Evolutionary conservation across 1,140 invertebrate species (phyloP).

Genomic region (Lordiphosa mommai): DNA sequence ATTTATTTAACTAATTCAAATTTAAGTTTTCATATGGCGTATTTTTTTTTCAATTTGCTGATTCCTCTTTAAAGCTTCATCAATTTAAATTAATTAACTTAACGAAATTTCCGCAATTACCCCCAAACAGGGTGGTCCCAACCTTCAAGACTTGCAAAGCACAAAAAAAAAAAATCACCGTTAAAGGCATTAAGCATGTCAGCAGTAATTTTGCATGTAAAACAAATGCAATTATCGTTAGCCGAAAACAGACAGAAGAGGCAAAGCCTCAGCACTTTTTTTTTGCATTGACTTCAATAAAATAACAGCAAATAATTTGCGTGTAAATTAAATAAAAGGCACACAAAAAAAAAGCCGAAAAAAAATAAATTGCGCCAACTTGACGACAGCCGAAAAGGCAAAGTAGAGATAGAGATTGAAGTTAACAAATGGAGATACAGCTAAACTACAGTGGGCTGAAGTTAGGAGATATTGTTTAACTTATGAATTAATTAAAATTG

Average conservation of each 20-base stretch:
- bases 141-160: conserved; percentile 42
- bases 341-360: conserved; percentile 36
- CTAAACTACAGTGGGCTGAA: conserved; percentile 9
- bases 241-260: conserved; percentile 15
- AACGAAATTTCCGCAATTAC: conserved; percentile 45
- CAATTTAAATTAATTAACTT: conserved; percentile 54
- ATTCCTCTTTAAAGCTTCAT: not conserved
- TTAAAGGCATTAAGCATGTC: conserved; percentile 45
- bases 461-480: too few relatives aligned
- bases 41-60: not conserved
- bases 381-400: conserved; percentile 41
- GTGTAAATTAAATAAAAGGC: conserved; percentile 66
- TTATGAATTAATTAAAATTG: too few relatives aligned
- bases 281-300: conserved; percentile 25
- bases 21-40: not conserved
- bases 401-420: conserved; percentile 12
- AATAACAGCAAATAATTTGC: conserved; percentile 47
- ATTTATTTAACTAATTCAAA: not conserved
- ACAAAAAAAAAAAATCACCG: conserved; percentile 11
- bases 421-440: conserved; percentile 19
- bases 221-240: conserved; percentile 61
- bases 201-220: conserved; percentile 60
- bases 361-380: conserved; percentile 50
- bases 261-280: conserved; percentile 1
- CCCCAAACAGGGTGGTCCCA: conserved; percentile 50